These are phyloP conservation scores for Melinopterus prodromus DNA, from an alignment of 2,888 invertebrate genomes.

Conservation along the genomic window DNA sequence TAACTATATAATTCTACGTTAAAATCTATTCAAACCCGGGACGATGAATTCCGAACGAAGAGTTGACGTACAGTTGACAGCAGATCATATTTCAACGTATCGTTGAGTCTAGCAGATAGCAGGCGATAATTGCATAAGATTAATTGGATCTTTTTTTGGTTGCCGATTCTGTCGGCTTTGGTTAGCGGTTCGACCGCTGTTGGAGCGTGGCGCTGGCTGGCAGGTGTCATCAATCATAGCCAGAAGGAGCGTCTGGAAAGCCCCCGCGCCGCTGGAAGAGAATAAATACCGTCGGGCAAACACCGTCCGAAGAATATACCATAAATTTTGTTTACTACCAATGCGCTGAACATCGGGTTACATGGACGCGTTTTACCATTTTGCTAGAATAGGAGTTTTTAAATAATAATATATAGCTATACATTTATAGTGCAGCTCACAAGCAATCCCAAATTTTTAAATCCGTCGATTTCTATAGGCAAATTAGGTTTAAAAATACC, in stretches of 20 bases:
- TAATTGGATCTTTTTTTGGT: constrained; percentile 19
- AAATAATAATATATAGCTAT: too few species aligned
- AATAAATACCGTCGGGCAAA: constrained; percentile 6
- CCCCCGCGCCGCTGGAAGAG: neutral
- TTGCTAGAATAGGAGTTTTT: too few species aligned
- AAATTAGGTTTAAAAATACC: too few species aligned
- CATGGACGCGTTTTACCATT: neutral
- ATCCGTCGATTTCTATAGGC: too few species aligned
- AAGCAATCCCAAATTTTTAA: too few species aligned
- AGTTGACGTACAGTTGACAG: constrained; percentile 5
- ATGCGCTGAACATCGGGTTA: neutral
- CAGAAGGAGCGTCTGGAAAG: neutral
- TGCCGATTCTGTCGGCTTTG: constrained; percentile 1
- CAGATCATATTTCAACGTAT: constrained; percentile 20
- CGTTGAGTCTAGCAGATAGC: constrained; percentile 8
- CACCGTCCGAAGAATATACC: neutral
- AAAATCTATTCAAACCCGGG: neutral
- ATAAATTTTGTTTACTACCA: neutral
- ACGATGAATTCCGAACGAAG: constrained; percentile 17
- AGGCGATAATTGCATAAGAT: constrained; percentile 23
- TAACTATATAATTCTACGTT: neutral
- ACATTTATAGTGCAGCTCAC: too few species aligned
- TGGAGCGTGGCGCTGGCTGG: neutral
- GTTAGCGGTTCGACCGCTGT: neutral
- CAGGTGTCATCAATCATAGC: constrained; percentile 22